Evolutionary conservation across 2,797 vertebrate genomes (phyloP), one percentile per base, ranked within the genome.

Genomic region (Catharus ustulatus): DNA sequence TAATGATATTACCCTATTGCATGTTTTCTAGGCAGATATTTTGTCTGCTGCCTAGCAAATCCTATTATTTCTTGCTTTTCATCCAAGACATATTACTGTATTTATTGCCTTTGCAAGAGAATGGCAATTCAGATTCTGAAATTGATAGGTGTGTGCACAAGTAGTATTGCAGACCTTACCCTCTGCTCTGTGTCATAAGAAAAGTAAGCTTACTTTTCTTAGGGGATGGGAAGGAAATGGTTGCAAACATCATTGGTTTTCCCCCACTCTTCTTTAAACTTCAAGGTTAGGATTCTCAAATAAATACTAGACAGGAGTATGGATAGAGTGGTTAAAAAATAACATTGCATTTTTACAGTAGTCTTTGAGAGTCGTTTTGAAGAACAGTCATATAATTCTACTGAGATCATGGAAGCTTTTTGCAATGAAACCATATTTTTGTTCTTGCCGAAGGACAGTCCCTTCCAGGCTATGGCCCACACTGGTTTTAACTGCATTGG

Each of bases 71-170:
- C 74, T 89, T 92, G 62, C n/a, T 92, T 95, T 94, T 92, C 84
- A 94, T 92, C 63, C 59, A 93, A 95, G 67, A 87, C 45, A 86
- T 71, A 94, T 94, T 94, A 94, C 84, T 19, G 1, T 84, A 79
- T 92, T 96, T 93, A 95, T 93, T 96, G 90, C 74, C 40, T 90
- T 96, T 76, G 84, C 81, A 94, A 87, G 45, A 90, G 89, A 95
- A 87, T 87, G 81, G 74, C 74, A 94, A 89, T 94, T 96, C 77
- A 82, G 86, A 96, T 89, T 92, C 86, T 89, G 77, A 93, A 94
- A 92, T 48, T 62, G 96, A 94, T 94, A 88, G 66, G 48, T 90
- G n/a, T 78, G 77, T 64, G 54, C 82, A 81, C 49, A 86, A 58
- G 85, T 91, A 91, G 80, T 73, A 88, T 57, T 67, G 85, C 77